Evolutionary conservation across 2,888 invertebrate genomes (phyloP), one percentile per base, ranked within the genome.

Genomic region (Elysia crispata): DNA sequence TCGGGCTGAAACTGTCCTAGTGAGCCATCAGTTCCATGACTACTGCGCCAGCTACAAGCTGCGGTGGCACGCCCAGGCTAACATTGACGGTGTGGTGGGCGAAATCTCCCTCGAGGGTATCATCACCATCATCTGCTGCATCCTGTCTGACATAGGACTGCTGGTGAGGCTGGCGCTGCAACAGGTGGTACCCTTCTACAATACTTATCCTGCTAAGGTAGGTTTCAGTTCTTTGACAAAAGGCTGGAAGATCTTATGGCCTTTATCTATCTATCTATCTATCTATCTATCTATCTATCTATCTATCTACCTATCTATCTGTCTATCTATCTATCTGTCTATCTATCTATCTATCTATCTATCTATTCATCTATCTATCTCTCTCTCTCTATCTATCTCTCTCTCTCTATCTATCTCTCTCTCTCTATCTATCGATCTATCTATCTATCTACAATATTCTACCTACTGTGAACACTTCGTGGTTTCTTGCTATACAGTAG

Each of bases 101-200:
- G 62, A 23, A 0, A 31, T 82, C 41, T 76, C 79, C 25, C 13
- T 77, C 28, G 79, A 79, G 49, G 81, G 62, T 13, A n/a, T 73
- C 25, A 57, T 82, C 57, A 62, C 81, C 60, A 70, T 82, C 13
- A 76, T 77, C n/a, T 82, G 81, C 69, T 79, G 79, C 25, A 31
- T 72, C 30, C 49, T 79, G 23, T 82, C 81, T 0, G 50, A 50
- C 15, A 25, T 82, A 11, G 81, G 81, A 0, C 81, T 82, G 30
- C n/a, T 79, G 13, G n/a, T 41, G 1, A 54, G 81, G 1, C 70
- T 82, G n/a, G 60, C 49, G 1, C 54, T 82, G 11, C 81, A 82
- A 60, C 60, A 31, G 0, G 30, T 79, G 0, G 66, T 79, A 0
- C 76, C 81, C 25, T 79, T 79, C 66, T 81, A 62, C 73, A 78